Conservation (phyloP, 2,888 invertebrate genomes). For the Dilophus febrilis region DNA sequence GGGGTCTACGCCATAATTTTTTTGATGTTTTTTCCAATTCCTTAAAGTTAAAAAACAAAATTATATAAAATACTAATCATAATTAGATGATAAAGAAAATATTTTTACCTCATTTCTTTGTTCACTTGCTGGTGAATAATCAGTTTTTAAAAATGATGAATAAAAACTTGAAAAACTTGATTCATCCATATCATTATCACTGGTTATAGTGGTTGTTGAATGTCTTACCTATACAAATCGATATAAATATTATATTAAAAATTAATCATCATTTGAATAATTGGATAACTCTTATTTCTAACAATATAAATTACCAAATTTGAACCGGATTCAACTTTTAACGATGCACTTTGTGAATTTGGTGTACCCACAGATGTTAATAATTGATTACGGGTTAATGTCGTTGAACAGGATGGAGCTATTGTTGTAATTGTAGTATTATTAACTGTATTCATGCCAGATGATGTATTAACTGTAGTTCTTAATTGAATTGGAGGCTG, state of each 20-base stretch:
- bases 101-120: constrained; percentile 13
- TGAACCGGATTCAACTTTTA: constrained; percentile 26
- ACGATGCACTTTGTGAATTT: constrained; percentile 23
- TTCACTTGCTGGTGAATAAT: constrained; percentile 31
- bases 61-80: neutral
- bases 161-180: constrained; percentile 53
- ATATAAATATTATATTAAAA: neutral
- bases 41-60: neutral
- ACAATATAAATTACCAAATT: constrained; percentile 17
- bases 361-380: constrained; percentile 12
- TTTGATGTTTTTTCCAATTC: constrained; percentile 1
- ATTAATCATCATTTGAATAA: neutral
- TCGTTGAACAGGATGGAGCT: neutral
- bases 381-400: neutral
- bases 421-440: too few species aligned
- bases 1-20: constrained; percentile 16
- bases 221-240: too few species aligned
- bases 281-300: neutral
- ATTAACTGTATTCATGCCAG: too few species aligned
- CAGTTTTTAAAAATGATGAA: constrained; percentile 52
- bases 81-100: too few species aligned
- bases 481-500: too few species aligned
- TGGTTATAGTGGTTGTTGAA: constrained; percentile 14
- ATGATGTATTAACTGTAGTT: too few species aligned
- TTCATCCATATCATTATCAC: constrained; percentile 33